Conservation (phyloP, 2,888 invertebrate genomes). For the Microchrysa polita region DNA sequence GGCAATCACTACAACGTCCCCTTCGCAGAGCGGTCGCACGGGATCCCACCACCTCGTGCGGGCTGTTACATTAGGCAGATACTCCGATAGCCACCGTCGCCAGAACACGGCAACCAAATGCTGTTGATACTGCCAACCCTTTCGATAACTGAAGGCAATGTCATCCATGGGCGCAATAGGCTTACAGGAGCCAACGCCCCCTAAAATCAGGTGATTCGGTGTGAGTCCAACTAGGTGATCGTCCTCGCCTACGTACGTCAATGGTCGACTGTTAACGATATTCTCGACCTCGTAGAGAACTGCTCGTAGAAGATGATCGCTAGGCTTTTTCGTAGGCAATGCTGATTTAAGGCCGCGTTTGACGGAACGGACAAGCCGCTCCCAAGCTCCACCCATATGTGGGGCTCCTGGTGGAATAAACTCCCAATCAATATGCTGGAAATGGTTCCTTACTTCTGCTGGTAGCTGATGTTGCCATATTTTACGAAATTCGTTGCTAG, state of each 20-base stretch:
- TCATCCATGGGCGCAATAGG: not conserved
- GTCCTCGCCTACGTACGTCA: not conserved
- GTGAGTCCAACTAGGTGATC: not conserved
- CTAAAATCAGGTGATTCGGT: not conserved
- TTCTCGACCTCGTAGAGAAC: too few species aligned
- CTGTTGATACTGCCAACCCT: not conserved
- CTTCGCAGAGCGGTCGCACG: not conserved
- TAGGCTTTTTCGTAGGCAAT: not conserved
- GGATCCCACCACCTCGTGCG: not conserved
- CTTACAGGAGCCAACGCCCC: not conserved
- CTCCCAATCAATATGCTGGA: slow-evolving; percentile 30
- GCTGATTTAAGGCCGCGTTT: not conserved
- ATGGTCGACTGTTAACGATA: too few species aligned
- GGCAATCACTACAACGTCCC: not conserved
- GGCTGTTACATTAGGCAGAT: not conserved
- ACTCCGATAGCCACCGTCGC: not conserved
- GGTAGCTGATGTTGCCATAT: not conserved
- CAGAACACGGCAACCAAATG: not conserved
- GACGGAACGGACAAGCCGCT: not conserved
- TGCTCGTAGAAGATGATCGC: too few species aligned
- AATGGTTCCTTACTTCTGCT: not conserved
- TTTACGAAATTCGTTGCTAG: slow-evolving; percentile 46
- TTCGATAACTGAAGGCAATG: not conserved
- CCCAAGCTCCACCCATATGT: too few species aligned
- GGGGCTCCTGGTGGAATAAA: not conserved